phyloP scores from a whole-genome alignment of 2,888 invertebrate species.

The Scaptomyza polygonia region DNA sequence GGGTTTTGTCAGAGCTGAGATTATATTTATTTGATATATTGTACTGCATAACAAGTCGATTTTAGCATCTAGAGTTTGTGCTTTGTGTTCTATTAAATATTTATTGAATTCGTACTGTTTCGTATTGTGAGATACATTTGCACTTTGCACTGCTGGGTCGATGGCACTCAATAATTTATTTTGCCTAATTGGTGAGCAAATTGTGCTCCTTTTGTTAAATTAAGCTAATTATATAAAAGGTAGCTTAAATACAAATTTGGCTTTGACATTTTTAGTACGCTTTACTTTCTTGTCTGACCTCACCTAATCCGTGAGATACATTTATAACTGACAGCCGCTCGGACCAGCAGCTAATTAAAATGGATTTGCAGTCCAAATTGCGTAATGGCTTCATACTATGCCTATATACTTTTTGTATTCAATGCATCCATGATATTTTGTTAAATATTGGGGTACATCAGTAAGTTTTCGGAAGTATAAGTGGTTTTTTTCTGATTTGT shows the following conservation, averaged over 20 bases:
- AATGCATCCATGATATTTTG: too few species aligned
- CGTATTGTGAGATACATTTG: conserved; percentile 43
- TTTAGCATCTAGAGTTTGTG: conserved; percentile 46
- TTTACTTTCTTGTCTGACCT: conserved; percentile 6
- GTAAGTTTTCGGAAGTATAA: too few species aligned
- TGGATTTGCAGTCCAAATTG: conserved; percentile 22
- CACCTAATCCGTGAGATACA: conserved; percentile 49
- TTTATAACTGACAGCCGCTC: conserved; percentile 39
- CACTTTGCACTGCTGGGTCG: conserved; percentile 47
- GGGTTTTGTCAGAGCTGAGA: conserved; percentile 2
- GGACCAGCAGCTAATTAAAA: conserved; percentile 55
- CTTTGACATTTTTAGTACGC: conserved; percentile 54
- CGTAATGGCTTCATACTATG: too few species aligned
- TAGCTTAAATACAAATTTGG: conserved; percentile 18
- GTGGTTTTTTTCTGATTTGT: too few species aligned
- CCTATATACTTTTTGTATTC: too few species aligned
- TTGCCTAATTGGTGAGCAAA: conserved; percentile 54
- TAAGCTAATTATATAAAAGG: conserved; percentile 72
- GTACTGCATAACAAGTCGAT: not conserved
- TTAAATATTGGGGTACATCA: too few species aligned
- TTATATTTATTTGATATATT: conserved; percentile 6
- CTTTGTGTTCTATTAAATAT: conserved; percentile 57
- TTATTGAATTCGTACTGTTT: conserved; percentile 40
- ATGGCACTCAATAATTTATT: conserved; percentile 66
- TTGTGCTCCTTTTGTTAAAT: conserved; percentile 45